Evolutionary conservation across 2,888 invertebrate species (phyloP).

Genomic region (Drosophila lutescens): DNA sequence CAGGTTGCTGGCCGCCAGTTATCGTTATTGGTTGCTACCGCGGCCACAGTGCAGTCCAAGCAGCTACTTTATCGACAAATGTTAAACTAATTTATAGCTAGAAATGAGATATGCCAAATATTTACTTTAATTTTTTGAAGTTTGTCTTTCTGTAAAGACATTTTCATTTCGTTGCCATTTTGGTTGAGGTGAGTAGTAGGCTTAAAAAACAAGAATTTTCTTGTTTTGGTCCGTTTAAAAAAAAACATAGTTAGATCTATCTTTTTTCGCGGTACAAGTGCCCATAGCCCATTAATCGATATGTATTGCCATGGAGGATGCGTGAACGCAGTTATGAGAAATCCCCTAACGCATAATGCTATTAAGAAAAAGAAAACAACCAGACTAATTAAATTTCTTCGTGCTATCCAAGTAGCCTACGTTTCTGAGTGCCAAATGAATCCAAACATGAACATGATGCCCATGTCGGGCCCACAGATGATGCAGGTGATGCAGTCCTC

Average conservation of each 20-base stretch:
- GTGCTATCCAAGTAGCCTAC: background rate
- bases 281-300: background rate
- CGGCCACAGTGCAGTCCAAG: no score
- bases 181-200: no score
- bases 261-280: no score
- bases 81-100: no score
- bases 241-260: no score
- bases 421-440: conserved; percentile 60
- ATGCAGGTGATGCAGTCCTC: conserved; percentile 84
- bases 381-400: background rate
- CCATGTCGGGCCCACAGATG: conserved; percentile 74
- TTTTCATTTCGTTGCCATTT: no score
- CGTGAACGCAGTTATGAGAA: background rate
- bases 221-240: no score
- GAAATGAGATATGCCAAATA: no score
- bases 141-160: no score
- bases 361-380: background rate
- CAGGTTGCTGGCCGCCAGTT: conserved; percentile 7
- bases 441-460: conserved; percentile 84
- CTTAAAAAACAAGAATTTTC: no score
- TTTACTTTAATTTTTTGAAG: no score
- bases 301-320: background rate
- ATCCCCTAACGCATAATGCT: background rate
- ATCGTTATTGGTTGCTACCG: conserved; percentile 14
- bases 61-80: background rate